phyloP scores from a whole-genome alignment of 2,888 invertebrate genomes.

The Arctia plantaginis region DNA sequence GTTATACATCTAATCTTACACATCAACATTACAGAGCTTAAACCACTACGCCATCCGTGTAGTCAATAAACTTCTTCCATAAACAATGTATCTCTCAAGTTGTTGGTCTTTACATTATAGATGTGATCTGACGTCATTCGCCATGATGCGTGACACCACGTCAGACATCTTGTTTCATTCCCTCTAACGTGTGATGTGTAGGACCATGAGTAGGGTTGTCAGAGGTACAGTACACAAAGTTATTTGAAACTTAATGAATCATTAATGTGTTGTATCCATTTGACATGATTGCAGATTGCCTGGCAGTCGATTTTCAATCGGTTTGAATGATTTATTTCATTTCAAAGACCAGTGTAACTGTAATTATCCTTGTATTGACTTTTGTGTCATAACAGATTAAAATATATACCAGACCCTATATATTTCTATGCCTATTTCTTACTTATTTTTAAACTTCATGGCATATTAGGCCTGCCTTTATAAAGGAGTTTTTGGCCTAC shows the following conservation, averaged over 20 bases:
- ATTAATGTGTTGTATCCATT: neutral
- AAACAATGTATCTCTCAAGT: slow-evolving; percentile 11
- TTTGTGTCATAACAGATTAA: too few species aligned
- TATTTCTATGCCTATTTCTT: too few species aligned
- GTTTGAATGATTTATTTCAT: neutral
- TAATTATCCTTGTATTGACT: too few species aligned
- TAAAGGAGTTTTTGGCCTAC: too few species aligned
- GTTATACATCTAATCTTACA: too few species aligned
- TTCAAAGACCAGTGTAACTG: too few species aligned
- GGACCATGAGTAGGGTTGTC: slow-evolving; percentile 5
- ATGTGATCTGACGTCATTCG: slow-evolving; percentile 9
- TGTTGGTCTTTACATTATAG: slow-evolving; percentile 10
- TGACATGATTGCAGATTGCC: neutral
- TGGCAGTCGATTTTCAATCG: neutral
- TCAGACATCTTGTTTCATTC: slow-evolving; percentile 8
- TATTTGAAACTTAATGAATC: neutral
- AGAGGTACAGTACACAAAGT: neutral
- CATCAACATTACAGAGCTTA: too few species aligned
- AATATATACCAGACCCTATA: too few species aligned
- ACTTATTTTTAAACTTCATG: too few species aligned
- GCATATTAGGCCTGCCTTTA: too few species aligned
- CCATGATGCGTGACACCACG: neutral
- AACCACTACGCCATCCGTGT: too few species aligned
- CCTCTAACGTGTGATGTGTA: neutral
- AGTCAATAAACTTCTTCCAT: neutral